A percentile compares a stretch with the other conserved stretches of the same genome.
These are phyloP conservation scores for Sus cebifrons DNA, from an alignment of 2,797 vertebrate genomes.

Conservation along the genomic window DNA sequence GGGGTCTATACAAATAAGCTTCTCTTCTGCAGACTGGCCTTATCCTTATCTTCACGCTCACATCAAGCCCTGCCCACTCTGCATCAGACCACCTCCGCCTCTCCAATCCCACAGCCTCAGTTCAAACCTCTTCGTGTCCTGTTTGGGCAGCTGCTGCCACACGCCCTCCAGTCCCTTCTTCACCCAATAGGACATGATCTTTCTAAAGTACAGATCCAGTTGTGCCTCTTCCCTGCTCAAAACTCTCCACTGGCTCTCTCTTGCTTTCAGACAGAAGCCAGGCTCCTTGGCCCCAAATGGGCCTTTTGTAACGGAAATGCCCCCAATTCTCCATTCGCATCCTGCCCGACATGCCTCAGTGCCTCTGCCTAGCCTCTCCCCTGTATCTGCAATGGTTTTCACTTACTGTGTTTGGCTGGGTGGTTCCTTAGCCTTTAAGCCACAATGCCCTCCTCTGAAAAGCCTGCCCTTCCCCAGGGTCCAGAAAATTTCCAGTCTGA, in stretches of 20 bases:
- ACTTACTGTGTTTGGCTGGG: not conserved
- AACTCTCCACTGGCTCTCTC: not conserved
- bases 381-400: not conserved
- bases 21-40: not conserved
- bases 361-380: not conserved
- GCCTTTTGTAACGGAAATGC: not conserved
- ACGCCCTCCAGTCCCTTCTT: not conserved
- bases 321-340: not conserved
- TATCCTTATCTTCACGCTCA: not conserved
- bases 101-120: not conserved
- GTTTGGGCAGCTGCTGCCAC: not conserved
- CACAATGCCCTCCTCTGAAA: slow-evolving; percentile 1
- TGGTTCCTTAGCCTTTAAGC: not conserved
- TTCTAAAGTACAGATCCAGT: not conserved
- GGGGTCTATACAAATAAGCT: not conserved
- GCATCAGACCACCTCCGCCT: not conserved
- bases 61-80: not conserved
- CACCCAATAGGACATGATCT: not conserved
- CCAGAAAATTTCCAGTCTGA: not conserved
- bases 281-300: not conserved
- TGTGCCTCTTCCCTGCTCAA: not conserved
- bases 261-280: not conserved
- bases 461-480: not conserved
- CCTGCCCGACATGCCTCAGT: not conserved
- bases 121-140: not conserved